These are phyloP conservation scores for Actenoides lindsayi DNA, from an alignment of 2,113 vertebrate genomes.

Conservation along the genomic window DNA sequence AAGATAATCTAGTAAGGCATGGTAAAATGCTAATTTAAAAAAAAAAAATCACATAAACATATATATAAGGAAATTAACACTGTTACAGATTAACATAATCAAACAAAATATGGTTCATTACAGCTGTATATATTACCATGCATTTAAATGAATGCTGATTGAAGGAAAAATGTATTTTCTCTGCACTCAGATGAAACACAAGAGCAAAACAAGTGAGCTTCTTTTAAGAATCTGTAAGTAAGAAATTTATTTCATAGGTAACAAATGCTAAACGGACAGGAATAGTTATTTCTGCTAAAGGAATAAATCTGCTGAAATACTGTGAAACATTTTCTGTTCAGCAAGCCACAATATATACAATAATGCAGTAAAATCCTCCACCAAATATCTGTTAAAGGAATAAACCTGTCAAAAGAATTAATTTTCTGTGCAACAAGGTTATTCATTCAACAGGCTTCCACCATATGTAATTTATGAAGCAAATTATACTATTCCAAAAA, in stretches of 20 bases:
- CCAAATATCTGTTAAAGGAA: conserved; percentile 77
- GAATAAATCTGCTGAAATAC: conserved; percentile 58
- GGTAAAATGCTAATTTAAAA: conserved; percentile 65
- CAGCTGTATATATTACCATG: conserved; percentile 72
- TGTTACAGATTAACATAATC: conserved; percentile 74
- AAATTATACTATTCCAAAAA: conserved; percentile 77
- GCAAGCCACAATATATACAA: conserved; percentile 76
- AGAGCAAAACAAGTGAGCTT: conserved; percentile 35
- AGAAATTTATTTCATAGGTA: conserved; percentile 55
- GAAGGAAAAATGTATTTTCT: conserved; percentile 57
- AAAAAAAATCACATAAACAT: conserved; percentile 69
- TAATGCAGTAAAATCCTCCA: conserved; percentile 77
- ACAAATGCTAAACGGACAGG: conserved; percentile 44
- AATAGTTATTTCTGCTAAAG: conserved; percentile 62
- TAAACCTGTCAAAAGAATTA: conserved; percentile 81
- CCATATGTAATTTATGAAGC: conserved; percentile 81
- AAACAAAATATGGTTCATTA: conserved; percentile 76
- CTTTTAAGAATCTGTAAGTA: conserved; percentile 35
- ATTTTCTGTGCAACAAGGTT: conserved; percentile 80
- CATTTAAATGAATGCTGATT: conserved; percentile 65
- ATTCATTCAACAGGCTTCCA: conserved; percentile 79
- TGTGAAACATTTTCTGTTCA: conserved; percentile 67
- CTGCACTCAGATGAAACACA: conserved; percentile 39
- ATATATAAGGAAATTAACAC: conserved; percentile 75
- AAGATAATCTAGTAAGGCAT: conserved; percentile 48